A percentile compares a stretch with the other conserved stretches of the same genome.
Conservation (phyloP, 1,140 invertebrate species). For the Drosophila azteca region DNA sequence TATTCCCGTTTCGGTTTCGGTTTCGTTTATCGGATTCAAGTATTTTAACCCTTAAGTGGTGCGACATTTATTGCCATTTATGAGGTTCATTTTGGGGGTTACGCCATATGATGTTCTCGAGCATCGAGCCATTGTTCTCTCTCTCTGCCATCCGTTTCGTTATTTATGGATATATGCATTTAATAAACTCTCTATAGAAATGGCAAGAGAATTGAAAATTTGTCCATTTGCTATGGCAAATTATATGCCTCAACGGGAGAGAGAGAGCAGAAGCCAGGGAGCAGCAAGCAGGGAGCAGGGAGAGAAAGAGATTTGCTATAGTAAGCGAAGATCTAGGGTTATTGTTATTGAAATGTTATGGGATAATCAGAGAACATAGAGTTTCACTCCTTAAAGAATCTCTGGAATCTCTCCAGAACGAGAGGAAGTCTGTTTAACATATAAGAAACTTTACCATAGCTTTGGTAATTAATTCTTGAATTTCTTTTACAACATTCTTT, state of each 20-base stretch:
- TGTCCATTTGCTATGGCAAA: conserved; percentile 60
- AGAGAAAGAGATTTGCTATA: conserved; percentile 4
- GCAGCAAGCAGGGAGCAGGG: background rate
- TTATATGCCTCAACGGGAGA: conserved; percentile 38
- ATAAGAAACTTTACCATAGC: too few species aligned
- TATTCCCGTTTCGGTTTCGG: conserved; percentile 11
- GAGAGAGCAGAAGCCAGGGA: background rate
- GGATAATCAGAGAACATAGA: too few species aligned
- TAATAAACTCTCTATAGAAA: conserved; percentile 54
- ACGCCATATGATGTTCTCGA: conserved; percentile 57
- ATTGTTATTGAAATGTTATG: background rate
- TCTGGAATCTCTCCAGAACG: too few species aligned
- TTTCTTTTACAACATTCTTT: too few species aligned
- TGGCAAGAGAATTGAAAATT: conserved; percentile 35
- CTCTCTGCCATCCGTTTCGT: conserved; percentile 33
- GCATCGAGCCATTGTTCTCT: conserved; percentile 26
- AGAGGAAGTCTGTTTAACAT: too few species aligned
- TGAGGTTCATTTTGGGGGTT: conserved; percentile 72
- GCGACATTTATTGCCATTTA: conserved; percentile 76
- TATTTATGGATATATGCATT: conserved; percentile 73
- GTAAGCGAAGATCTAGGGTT: conserved; percentile 1
- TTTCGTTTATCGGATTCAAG: conserved; percentile 7
- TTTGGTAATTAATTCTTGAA: too few species aligned
- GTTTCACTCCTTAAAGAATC: too few species aligned
- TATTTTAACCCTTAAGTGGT: conserved; percentile 75